Conservation (phyloP, 2,797 vertebrate species). For the Lutjanus argentimaculatus region DNA sequence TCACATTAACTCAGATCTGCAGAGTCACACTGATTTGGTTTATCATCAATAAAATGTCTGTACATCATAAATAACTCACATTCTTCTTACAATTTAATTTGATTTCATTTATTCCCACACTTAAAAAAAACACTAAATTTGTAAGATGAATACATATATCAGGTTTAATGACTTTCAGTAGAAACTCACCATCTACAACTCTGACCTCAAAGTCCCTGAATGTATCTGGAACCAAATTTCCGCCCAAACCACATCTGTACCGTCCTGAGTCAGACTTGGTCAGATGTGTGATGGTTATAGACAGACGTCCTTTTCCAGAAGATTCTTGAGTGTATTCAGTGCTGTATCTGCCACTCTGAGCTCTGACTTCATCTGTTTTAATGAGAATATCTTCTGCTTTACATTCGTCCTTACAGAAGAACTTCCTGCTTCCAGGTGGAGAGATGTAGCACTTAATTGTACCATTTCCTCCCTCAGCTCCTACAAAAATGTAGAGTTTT, state of each 20-base stretch:
- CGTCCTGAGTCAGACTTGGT: background rate
- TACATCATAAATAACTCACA: too few relatives aligned
- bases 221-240: background rate
- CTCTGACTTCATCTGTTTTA: rapidly evolving
- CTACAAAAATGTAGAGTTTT: rapidly evolving
- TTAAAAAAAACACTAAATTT: too few relatives aligned
- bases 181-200: background rate
- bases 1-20: too few relatives aligned
- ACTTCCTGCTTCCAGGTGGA: rapidly evolving
- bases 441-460: rapidly evolving
- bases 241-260: background rate
- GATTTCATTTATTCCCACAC: too few relatives aligned
- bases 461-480: background rate
- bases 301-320: background rate
- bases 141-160: background rate
- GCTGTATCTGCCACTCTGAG: background rate
- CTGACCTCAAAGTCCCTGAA: background rate
- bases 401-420: background rate
- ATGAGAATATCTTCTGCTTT: background rate
- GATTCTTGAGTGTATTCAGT: background rate
- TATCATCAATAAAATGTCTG: too few relatives aligned
- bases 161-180: background rate
- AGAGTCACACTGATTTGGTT: too few relatives aligned
- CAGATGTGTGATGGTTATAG: background rate
- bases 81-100: too few relatives aligned